phyloP scores from a whole-genome alignment of 2,113 vertebrate genomes.

The Eclectus roratus region DNA sequence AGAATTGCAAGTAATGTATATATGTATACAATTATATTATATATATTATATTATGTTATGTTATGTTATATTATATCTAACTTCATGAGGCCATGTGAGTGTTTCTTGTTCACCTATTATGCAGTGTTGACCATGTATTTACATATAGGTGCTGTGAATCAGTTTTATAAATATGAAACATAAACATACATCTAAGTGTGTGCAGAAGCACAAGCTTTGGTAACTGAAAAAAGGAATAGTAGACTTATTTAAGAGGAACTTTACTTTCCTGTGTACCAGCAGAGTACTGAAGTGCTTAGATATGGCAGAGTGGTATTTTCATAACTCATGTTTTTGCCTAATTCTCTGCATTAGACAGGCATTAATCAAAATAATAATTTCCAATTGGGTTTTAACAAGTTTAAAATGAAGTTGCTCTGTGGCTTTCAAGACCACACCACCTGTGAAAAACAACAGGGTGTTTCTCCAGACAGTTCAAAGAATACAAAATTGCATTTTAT shows the following conservation, averaged over 20 bases:
- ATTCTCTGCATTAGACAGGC: not conserved
- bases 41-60: not conserved
- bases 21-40: not conserved
- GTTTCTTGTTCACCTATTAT: not conserved
- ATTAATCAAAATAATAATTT: slow-evolving; percentile 13
- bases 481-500: not conserved
- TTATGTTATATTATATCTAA: not conserved
- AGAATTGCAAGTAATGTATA: not conserved
- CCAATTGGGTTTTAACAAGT: not conserved
- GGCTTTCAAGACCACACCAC: not conserved
- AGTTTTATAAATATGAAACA: not conserved
- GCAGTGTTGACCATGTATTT: not conserved
- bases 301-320: not conserved
- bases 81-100: not conserved
- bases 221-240: not conserved
- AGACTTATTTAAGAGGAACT: not conserved
- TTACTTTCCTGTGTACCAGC: not conserved
- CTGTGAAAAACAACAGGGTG: not conserved
- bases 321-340: not conserved
- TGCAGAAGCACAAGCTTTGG: not conserved
- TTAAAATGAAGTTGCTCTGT: not conserved
- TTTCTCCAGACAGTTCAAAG: not conserved
- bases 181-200: not conserved
- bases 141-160: not conserved
- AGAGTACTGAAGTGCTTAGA: not conserved